phyloP scores from a whole-genome alignment of 2,797 vertebrate species.

The Siniperca obscura region DNA sequence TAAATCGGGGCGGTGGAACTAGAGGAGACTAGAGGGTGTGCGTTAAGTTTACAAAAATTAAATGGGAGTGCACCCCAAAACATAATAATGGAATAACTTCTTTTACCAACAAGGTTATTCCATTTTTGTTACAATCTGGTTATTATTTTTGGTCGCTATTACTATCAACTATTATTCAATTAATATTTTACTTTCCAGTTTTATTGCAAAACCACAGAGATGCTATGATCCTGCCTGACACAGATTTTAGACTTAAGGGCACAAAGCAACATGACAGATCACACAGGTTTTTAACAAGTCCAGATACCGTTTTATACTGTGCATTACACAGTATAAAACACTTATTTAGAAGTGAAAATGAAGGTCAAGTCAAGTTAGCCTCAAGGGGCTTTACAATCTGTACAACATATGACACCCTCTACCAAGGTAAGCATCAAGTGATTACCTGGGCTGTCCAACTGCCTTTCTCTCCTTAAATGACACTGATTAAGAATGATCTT shows the following conservation, averaged over 20 bases:
- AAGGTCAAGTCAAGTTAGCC: neutral
- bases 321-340: neutral
- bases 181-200: neutral
- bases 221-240: neutral
- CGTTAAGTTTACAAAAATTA: constrained; percentile 19
- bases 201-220: neutral
- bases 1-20: constrained; percentile 66
- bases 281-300: neutral
- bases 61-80: constrained; percentile 1
- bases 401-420: neutral
- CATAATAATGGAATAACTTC: neutral
- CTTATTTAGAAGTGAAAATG: neutral
- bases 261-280: neutral
- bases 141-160: neutral
- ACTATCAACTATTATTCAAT: neutral
- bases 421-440: neutral
- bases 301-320: no score
- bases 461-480: neutral
- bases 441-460: neutral
- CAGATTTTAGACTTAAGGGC: neutral
- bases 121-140: neutral
- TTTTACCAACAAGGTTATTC: neutral
- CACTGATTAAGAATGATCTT: constrained; percentile 17
- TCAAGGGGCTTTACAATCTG: neutral
- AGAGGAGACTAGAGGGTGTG: neutral